phyloP scores from a whole-genome alignment of 1,140 invertebrate species.

The Drosophila pruinosa region DNA sequence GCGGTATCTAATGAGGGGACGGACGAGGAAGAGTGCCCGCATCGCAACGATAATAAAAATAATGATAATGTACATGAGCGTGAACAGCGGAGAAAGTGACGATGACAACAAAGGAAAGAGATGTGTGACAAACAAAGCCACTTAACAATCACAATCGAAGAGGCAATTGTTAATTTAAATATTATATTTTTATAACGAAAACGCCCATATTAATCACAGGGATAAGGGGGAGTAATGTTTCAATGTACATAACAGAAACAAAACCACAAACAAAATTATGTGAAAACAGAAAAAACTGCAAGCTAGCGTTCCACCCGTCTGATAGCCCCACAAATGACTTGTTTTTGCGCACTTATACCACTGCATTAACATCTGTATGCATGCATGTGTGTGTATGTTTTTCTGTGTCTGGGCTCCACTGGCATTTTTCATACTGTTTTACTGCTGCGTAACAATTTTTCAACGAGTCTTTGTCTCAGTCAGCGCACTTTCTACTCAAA shows the following conservation, averaged over 20 bases:
- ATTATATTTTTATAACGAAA: conserved; percentile 32
- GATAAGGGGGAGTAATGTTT: conserved; percentile 19
- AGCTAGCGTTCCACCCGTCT: background rate
- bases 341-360: conserved; percentile 63
- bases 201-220: conserved; percentile 63
- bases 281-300: conserved; percentile 26
- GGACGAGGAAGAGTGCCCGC: conserved; percentile 27
- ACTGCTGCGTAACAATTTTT: conserved; percentile 58
- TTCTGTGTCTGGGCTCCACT: conserved; percentile 53
- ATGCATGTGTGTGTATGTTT: conserved; percentile 49
- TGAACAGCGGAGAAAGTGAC: conserved; percentile 57
- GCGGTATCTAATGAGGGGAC: conserved; percentile 4
- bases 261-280: conserved; percentile 23
- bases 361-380: conserved; percentile 35
- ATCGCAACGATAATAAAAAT: conserved; percentile 53
- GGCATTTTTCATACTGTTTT: conserved; percentile 61
- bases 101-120: conserved; percentile 41
- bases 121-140: conserved; percentile 43
- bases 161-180: background rate
- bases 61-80: conserved; percentile 37
- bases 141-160: background rate
- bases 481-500: background rate
- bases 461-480: background rate
- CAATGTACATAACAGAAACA: conserved; percentile 27
- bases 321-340: conserved; percentile 51